Percentiles rank a stretch among this genome's conserved stretches.
phyloP scores from a whole-genome alignment of 2,113 vertebrate genomes.

The Phoenicopterus ruber region DNA sequence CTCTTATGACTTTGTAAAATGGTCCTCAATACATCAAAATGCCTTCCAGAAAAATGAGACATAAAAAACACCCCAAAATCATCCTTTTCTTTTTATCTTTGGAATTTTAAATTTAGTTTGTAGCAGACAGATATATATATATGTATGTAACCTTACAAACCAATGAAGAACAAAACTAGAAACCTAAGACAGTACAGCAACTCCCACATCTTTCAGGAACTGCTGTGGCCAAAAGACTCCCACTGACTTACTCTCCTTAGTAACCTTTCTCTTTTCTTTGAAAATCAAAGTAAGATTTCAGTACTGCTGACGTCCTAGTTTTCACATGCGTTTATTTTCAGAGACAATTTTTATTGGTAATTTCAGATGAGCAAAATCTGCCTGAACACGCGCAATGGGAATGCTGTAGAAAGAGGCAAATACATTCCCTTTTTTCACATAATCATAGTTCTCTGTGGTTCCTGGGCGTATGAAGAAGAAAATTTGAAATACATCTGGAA shows the following conservation, averaged over 20 bases:
- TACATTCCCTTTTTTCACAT: background rate
- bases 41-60: background rate
- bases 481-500: background rate
- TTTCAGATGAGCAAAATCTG: background rate
- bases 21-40: background rate
- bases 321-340: background rate
- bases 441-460: background rate
- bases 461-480: background rate
- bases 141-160: background rate
- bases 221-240: background rate
- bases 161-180: background rate
- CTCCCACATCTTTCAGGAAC: background rate
- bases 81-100: background rate
- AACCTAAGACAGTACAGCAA: background rate
- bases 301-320: background rate
- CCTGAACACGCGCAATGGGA: background rate
- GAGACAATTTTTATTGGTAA: background rate
- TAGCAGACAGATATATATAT: background rate
- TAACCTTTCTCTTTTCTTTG: background rate
- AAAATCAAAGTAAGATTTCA: constrained; percentile 1
- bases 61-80: background rate
- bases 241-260: background rate
- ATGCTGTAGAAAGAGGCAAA: background rate
- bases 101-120: background rate
- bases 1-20: background rate